phyloP scores from a whole-genome alignment of 2,888 invertebrate genomes.

The Microctonus brassicae region DNA sequence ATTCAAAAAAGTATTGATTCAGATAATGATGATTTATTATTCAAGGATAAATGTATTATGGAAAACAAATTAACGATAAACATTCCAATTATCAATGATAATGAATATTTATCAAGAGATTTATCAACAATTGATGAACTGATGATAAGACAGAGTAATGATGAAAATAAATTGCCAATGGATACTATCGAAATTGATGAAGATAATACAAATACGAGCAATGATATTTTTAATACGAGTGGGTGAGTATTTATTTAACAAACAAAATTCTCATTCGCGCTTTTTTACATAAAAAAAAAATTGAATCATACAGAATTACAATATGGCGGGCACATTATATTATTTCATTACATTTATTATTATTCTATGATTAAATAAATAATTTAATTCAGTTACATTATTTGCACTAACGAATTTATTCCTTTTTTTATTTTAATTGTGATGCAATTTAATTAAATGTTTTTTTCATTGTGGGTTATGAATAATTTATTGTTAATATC shows the following conservation, averaged over 20 bases:
- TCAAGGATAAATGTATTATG: slow-evolving; percentile 41
- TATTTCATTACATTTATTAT: no score
- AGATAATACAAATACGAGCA: not conserved
- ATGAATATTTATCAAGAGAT: not conserved
- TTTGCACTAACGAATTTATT: no score
- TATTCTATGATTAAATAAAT: no score
- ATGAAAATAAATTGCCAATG: not conserved
- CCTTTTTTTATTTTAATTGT: no score
- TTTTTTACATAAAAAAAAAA: no score
- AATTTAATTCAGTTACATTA: no score
- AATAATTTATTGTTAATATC: no score
- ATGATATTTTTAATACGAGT: not conserved
- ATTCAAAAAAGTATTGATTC: slow-evolving; percentile 56
- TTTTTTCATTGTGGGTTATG: no score
- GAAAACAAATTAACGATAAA: not conserved
- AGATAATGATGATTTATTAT: slow-evolving; percentile 55
- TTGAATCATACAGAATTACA: no score
- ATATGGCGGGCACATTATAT: no score
- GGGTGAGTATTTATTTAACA: not conserved
- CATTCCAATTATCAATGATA: slow-evolving; percentile 11
- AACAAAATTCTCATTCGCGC: not conserved
- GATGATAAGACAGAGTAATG: not conserved
- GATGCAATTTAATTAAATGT: no score
- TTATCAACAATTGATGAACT: not conserved
- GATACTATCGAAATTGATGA: not conserved